These are phyloP conservation scores for Lipotes vexillifer DNA, from an alignment of 2,113 vertebrate species.

Conservation along the genomic window DNA sequence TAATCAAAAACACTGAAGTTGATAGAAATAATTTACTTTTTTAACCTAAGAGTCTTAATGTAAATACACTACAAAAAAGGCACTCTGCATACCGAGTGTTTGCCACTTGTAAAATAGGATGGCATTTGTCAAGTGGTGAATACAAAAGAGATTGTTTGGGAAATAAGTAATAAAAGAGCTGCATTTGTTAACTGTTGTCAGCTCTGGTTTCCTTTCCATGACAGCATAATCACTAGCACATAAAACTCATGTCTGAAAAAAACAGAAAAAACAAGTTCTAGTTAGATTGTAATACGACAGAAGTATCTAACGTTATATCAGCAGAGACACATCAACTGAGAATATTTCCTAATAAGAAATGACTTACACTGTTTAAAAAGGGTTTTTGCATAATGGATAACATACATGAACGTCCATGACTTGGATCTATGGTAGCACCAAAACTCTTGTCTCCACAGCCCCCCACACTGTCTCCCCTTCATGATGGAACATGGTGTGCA, in stretches of 20 bases:
- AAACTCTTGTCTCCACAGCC: background rate
- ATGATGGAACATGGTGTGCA: background rate
- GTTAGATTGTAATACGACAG: background rate
- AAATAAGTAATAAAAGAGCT: background rate
- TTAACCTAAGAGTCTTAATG: background rate
- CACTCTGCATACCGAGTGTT: background rate
- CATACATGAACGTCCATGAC: background rate
- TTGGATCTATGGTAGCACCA: background rate
- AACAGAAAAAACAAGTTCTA: background rate
- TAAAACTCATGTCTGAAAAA: background rate
- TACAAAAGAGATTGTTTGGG: background rate
- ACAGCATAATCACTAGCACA: background rate
- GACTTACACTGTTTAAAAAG: background rate
- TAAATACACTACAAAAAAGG: background rate
- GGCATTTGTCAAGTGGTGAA: constrained; percentile 1
- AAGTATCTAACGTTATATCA: background rate
- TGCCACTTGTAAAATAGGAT: background rate
- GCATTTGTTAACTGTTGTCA: background rate
- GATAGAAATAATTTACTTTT: constrained; percentile 11
- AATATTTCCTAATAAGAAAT: background rate
- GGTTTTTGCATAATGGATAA: background rate
- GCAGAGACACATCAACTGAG: background rate
- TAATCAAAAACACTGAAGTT: constrained; percentile 31
- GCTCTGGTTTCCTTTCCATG: background rate
- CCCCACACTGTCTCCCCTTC: background rate